Base-by-base conservation (phyloP, 2,113 vertebrate genomes). In the Garra rufa region DNA sequence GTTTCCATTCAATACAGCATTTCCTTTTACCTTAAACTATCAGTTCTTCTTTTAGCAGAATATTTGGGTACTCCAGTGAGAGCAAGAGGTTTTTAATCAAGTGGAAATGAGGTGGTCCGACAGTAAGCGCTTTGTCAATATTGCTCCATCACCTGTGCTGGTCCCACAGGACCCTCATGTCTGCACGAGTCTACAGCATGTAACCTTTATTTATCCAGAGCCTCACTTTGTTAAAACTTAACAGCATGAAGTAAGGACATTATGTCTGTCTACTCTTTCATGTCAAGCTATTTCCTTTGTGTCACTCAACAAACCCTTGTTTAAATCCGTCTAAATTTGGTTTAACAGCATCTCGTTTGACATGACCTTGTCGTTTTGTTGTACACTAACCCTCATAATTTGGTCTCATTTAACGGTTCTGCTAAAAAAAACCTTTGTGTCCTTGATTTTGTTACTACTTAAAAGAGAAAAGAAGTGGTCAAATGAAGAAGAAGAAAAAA, bases 331-430 rank as follows among this genome's bases (percentile, higher is more conserved):
- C 24, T 85, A 73, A 34, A 74, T 76, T 86, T 81, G 55, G 11
- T 79, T 38, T 28, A 63, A 61, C 63, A 24, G 50, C 26, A 44
- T 34, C 59, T 48, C 17, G 21, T 50, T 50, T 81, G 67, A 69
- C 44, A 26, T 74, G 82, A 84, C 79, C 59, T 69, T 75, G 19
- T 44, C 6, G 26, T 52, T 43, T 73, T 80, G 83, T 83, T 86
- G 28, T 70, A 70, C 6, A 48, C 88, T 65, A 77, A 30, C 76
- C 83, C 78, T 82, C 84, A 89, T 88, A 69, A 86, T 85, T 86
- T 81, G n/a, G 76, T 82, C 67, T 21, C 65, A 88, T 87, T 88
- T 87, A 70, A 77, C 57, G 38, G 48, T 69, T 73, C 48, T 76
- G 57, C 41, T 50, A 17, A 21, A 85, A 0, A 76, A 77, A 0